Base-by-base conservation (phyloP, 2,113 vertebrate genomes). In the Neoarius graeffei region DNA sequence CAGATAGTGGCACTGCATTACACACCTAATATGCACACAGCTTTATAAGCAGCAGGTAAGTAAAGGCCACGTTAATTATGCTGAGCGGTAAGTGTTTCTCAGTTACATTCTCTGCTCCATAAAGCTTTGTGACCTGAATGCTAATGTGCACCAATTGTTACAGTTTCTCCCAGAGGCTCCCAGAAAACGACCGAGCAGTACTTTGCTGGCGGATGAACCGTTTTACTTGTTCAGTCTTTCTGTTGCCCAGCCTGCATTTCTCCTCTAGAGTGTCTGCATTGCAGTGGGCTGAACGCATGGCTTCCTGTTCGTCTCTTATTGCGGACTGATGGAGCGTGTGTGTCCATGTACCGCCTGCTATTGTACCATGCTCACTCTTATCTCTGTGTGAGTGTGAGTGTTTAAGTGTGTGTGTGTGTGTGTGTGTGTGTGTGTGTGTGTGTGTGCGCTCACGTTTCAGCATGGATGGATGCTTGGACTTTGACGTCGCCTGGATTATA, bases 91-190 rank as follows among this genome's bases (percentile, higher is more conserved):
- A 74, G 3, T 76, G 81, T 27, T 19, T 84, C 50, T 83, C 62
- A 8, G 30, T 83, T 66, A 52, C 82, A 54, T n/a, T 67, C 50
- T 11, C 50, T 52, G 48, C 64, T 30, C 83, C 50, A 69, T 69
- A 67, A 87, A 86, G 62, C 74, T 91, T 54, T 93, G 93, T 93
- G 93, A 92, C 93, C 92, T 92, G 94, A 92, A 94, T 95, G 92
- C 93, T 94, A 93, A 94, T 94, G 87, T 85, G 19, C 57, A 85
- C 91, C 91, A 93, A 25, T 92, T 91, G 92, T 69, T 90, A 93
- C 91, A 89, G 76, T 56, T 86, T 91, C 90, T 93, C 90, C 91
- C 90, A 85, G 81, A 91, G 89, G 82, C 80, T 85, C 83, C 67
- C 66, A 73, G 30, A 62, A 83, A 19, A 81, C 76, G 90, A 84